A percentile compares a stretch with the other conserved stretches of the same genome.
phyloP scores from a whole-genome alignment of 2,113 vertebrate species.

The Saguinus imperator region DNA sequence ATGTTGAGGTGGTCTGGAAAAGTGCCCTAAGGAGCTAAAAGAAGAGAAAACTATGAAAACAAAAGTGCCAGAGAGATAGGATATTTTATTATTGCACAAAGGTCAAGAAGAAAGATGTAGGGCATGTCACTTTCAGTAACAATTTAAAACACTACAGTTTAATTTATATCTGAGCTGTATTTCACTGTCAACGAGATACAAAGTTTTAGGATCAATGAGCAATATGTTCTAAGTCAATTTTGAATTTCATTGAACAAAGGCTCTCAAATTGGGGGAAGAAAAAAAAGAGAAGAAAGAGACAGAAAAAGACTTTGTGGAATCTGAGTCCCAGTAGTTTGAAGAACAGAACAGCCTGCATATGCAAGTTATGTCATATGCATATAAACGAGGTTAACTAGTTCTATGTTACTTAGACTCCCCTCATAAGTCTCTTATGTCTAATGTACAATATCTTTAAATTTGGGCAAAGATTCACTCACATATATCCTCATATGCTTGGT shows the following conservation, averaged over 20 bases:
- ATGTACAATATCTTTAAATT: not conserved
- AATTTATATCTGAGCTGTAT: conserved; percentile 35
- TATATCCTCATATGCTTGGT: not conserved
- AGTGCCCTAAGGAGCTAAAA: conserved; percentile 38
- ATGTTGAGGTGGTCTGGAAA: conserved; percentile 56
- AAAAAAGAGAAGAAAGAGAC: not conserved
- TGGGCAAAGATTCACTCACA: not conserved
- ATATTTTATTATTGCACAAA: conserved; percentile 67
- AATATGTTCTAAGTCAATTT: conserved; percentile 4
- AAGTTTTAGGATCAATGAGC: conserved; percentile 27
- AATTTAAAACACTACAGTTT: conserved; percentile 29
- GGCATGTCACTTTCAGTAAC: conserved; percentile 17
- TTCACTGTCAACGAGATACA: not conserved
- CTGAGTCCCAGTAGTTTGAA: not conserved
- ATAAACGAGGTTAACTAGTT: not conserved
- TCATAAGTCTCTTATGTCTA: not conserved
- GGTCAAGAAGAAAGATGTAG: conserved; percentile 56
- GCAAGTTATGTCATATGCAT: not conserved
- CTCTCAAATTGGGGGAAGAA: not conserved
- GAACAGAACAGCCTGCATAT: not conserved
- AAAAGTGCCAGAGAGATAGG: conserved; percentile 41
- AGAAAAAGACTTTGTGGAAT: not conserved
- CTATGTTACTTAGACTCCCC: not conserved
- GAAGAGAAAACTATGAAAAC: conserved; percentile 52
- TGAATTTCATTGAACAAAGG: not conserved